Conservation (phyloP, 2,797 vertebrate genomes). For the Takifugu ocellatus region DNA sequence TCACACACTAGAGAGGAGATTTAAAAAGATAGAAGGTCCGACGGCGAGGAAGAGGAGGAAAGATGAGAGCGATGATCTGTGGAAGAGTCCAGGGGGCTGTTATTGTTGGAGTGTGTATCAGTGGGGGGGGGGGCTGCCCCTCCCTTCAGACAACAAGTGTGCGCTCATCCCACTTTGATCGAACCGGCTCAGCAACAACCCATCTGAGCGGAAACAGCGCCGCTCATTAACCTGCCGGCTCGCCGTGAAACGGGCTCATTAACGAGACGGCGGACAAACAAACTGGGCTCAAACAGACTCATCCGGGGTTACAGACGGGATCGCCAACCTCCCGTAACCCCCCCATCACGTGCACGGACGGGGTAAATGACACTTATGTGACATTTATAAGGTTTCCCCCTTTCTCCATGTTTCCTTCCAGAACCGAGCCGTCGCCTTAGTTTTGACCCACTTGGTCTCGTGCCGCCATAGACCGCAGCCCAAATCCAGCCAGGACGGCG, state of each 20-base stretch:
- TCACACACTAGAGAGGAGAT: constrained; percentile 33
- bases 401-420: no score
- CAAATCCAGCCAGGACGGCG: no score
- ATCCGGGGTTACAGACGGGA: constrained; percentile 26
- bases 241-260: constrained; percentile 43
- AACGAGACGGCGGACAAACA: constrained; percentile 22
- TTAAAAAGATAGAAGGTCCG: constrained; percentile 33
- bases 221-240: constrained; percentile 50
- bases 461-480: no score
- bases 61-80: constrained; percentile 35
- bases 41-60: constrained; percentile 26
- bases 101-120: constrained; percentile 23
- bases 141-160: neutral
- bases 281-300: constrained; percentile 18
- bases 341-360: no score
- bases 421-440: no score
- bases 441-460: no score
- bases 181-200: constrained; percentile 43
- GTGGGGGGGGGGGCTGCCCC: neutral
- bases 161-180: constrained; percentile 36
- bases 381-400: no score
- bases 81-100: constrained; percentile 34
- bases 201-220: constrained; percentile 35
- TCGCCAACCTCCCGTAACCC: no score
- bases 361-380: no score